Conservation (phyloP, 2,797 vertebrate genomes). For the Takifugu rubripes region DNA sequence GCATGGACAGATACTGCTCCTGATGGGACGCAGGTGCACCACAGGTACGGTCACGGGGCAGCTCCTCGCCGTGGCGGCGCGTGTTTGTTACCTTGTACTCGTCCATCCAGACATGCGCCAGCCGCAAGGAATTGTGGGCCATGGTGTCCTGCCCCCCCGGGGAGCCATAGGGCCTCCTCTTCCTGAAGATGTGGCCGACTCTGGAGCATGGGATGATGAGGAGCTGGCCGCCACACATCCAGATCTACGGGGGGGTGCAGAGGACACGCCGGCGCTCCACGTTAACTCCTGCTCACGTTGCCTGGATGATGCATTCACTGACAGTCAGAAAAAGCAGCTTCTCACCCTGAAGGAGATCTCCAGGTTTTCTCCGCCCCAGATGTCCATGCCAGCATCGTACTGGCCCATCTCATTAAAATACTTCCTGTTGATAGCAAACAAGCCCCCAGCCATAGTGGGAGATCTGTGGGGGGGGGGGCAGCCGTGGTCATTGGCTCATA, state of each 20-base stretch:
- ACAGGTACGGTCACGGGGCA: not conserved
- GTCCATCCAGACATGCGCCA: conserved; percentile 96
- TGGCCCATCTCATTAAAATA: conserved; percentile 92
- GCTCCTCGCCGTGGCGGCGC: not conserved
- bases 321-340: not conserved
- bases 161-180: conserved; percentile 91
- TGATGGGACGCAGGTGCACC: conserved; percentile 25
- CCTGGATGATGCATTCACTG: conserved; percentile 1
- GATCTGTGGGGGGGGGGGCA: conserved; percentile 74
- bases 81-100: conserved; percentile 86
- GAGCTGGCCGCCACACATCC: conserved; percentile 95
- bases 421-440: conserved; percentile 91
- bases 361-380: conserved; percentile 97
- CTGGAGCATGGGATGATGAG: conserved; percentile 94
- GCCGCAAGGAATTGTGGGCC: conserved; percentile 91
- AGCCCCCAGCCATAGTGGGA: conserved; percentile 95
- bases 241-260: conserved; percentile 77
- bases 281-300: not conserved
- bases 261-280: not conserved
- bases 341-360: conserved; percentile 97
- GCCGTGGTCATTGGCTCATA: too few species aligned
- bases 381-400: conserved; percentile 96
- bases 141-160: conserved; percentile 95
- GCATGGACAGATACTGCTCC: conserved; percentile 93
- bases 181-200: conserved; percentile 96